phyloP scores from a whole-genome alignment of 2,113 vertebrate genomes.

The Fulica atra region DNA sequence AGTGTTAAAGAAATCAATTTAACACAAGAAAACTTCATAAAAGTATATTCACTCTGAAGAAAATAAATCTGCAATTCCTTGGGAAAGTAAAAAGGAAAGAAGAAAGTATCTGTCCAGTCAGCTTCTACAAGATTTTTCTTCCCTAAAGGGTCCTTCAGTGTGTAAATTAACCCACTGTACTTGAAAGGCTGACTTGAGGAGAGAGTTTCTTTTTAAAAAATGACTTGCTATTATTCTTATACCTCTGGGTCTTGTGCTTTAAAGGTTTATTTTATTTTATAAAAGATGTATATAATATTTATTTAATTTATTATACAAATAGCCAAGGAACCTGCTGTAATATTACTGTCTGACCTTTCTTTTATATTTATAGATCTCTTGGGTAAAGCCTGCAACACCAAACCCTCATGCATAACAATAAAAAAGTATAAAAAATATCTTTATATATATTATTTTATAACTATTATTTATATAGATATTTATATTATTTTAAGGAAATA shows the following conservation, averaged over 20 bases:
- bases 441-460: too few relatives aligned
- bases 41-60: not conserved
- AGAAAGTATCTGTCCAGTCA: not conserved
- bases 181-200: not conserved
- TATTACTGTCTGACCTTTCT: not conserved
- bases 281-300: not conserved
- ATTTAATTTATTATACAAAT: not conserved
- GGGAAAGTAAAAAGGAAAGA: not conserved
- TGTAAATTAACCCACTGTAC: slow-evolving; percentile 17
- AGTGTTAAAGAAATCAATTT: slow-evolving; percentile 30
- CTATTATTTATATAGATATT: too few relatives aligned
- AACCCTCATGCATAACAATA: not conserved
- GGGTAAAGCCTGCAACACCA: not conserved
- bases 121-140: not conserved
- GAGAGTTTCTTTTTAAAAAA: not conserved
- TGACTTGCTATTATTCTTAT: not conserved
- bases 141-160: slow-evolving; percentile 6
- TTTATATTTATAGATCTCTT: not conserved
- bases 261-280: not conserved
- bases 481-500: not conserved
- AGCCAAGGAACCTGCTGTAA: not conserved
- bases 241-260: not conserved
- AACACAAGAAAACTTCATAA: not conserved
- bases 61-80: slow-evolving; percentile 17
- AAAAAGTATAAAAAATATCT: not conserved